These are phyloP conservation scores for Patella pellucida DNA, from an alignment of 2,888 invertebrate genomes.

Conservation along the genomic window DNA sequence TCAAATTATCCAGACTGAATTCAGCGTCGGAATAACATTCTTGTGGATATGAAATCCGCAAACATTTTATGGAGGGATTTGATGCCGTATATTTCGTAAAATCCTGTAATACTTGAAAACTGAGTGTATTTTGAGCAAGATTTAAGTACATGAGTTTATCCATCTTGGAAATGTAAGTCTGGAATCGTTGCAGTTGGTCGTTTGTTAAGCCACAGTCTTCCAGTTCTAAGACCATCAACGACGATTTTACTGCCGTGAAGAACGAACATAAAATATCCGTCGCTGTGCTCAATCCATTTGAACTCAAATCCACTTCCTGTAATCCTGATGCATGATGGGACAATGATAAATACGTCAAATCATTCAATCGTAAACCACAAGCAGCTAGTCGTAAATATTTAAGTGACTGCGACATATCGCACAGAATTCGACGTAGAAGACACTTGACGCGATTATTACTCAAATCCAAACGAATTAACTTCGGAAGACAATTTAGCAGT, in stretches of 20 bases:
- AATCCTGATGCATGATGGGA: conserved; percentile 54
- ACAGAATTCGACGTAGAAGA: conserved; percentile 51
- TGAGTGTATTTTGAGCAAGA: conserved; percentile 47
- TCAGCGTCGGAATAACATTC: conserved; percentile 38
- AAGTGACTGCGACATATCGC: conserved; percentile 46
- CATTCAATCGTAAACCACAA: conserved; percentile 56
- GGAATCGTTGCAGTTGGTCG: conserved; percentile 36
- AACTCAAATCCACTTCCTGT: conserved; percentile 62
- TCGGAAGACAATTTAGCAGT: conserved; percentile 44
- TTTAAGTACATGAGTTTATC: conserved; percentile 54
- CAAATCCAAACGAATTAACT: conserved; percentile 59
- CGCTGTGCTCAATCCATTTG: conserved; percentile 50
- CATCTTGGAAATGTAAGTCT: conserved; percentile 39
- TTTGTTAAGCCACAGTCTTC: conserved; percentile 55
- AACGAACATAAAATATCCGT: conserved; percentile 37
- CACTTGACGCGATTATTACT: conserved; percentile 63
- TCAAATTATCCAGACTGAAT: conserved; percentile 19
- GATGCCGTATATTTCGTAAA: conserved; percentile 36
- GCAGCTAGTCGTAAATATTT: conserved; percentile 58
- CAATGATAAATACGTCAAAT: conserved; percentile 53
- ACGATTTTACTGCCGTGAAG: conserved; percentile 35
- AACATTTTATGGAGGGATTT: conserved; percentile 35
- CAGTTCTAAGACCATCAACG: conserved; percentile 55
- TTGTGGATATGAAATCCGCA: conserved; percentile 38
- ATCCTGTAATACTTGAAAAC: conserved; percentile 26